These are phyloP conservation scores for Teleopsis dalmanni DNA, from an alignment of 1,140 invertebrate genomes.

Conservation along the genomic window DNA sequence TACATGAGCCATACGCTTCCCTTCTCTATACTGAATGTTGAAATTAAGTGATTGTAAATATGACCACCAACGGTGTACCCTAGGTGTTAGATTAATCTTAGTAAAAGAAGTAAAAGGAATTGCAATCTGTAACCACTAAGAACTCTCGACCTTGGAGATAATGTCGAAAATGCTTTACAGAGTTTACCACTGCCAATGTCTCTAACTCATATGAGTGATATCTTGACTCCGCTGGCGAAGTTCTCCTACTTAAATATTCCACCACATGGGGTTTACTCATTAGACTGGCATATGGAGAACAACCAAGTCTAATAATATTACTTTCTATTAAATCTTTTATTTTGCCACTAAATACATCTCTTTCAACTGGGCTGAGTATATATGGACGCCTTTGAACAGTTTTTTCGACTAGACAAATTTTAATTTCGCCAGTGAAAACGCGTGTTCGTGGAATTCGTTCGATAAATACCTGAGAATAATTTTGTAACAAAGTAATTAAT, in stretches of 20 bases:
- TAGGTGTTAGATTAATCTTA: conserved; percentile 32
- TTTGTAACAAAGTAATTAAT: too few relatives aligned
- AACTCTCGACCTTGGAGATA: conserved; percentile 32
- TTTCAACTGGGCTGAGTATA: too few relatives aligned
- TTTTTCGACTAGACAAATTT: too few relatives aligned
- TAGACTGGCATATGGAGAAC: too few relatives aligned
- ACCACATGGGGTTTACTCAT: not conserved
- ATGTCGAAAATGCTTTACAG: conserved; percentile 31
- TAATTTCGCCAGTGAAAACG: too few relatives aligned
- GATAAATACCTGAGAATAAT: too few relatives aligned
- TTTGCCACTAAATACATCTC: too few relatives aligned
- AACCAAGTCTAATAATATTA: too few relatives aligned
- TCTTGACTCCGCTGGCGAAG: conserved; percentile 19
- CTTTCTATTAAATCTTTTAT: too few relatives aligned
- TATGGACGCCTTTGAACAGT: too few relatives aligned
- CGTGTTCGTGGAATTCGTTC: too few relatives aligned
- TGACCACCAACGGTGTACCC: conserved; percentile 35
- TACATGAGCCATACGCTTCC: conserved; percentile 25
- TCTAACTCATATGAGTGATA: conserved; percentile 37
- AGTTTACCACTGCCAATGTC: conserved; percentile 30
- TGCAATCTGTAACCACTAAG: conserved; percentile 18
- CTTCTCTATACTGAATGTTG: conserved; percentile 15
- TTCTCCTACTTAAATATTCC: conserved; percentile 18
- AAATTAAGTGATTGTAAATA: conserved; percentile 31
- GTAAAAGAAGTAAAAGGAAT: conserved; percentile 21